phyloP scores from a whole-genome alignment of 2,888 invertebrate species.

The Tenthredo amoena region DNA sequence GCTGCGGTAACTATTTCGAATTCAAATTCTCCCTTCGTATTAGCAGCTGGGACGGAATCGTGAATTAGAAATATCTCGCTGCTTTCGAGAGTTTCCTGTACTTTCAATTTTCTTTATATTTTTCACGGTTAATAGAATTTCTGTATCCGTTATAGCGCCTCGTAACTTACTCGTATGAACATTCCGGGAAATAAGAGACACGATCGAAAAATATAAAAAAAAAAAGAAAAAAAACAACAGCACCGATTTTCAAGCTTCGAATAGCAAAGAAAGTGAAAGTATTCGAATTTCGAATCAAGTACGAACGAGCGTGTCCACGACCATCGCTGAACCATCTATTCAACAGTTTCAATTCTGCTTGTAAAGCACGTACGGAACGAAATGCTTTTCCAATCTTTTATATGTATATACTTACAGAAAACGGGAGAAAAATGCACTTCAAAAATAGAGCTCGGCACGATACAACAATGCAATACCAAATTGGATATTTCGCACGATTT shows the following conservation, averaged over 20 bases:
- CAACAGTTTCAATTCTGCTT: conserved; percentile 69
- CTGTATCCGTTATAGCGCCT: background rate
- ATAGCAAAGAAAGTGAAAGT: background rate
- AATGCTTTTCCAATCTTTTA: conserved; percentile 27
- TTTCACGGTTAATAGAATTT: background rate
- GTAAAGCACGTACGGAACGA: conserved; percentile 66
- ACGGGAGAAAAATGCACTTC: background rate
- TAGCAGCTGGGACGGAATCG: background rate
- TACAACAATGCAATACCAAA: background rate
- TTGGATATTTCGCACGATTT: background rate
- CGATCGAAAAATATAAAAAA: background rate
- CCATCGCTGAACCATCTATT: conserved; percentile 66
- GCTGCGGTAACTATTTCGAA: background rate
- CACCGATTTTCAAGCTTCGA: background rate
- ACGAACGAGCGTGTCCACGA: background rate
- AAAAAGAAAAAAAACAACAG: background rate
- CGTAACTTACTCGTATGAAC: background rate
- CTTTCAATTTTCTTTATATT: background rate
- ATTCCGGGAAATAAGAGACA: too few relatives aligned
- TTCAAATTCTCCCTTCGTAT: background rate
- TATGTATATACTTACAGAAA: background rate
- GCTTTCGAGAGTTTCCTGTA: background rate
- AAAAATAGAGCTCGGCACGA: background rate
- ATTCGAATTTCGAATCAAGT: background rate
- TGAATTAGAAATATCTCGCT: background rate